Evolutionary conservation across 2,797 vertebrate species (phyloP), one percentile per base, ranked within the genome.

Genomic region (Furcifer pardalis): DNA sequence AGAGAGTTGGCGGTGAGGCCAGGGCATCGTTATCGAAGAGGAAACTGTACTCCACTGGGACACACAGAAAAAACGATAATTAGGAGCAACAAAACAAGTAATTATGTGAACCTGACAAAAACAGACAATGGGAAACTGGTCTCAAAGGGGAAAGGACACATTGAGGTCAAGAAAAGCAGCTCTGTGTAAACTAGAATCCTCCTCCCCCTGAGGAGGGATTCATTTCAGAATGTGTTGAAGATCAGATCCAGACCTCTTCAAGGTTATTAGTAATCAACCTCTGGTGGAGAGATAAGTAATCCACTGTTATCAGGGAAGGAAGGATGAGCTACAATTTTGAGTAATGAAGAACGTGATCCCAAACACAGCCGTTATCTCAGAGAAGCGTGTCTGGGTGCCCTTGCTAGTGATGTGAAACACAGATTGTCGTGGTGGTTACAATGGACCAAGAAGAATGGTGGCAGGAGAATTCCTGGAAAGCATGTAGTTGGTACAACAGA

Each of bases 1-100:
- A 84, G 91, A 85, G 30, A 12, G 5, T 66, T 83, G 2, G 27
- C 0, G 21, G 44, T 21, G 10, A 32, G 72, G 37, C 4, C 52
- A 52, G 40, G 17, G n/a, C 27, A 8, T 44, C 15, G 69, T 40
- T 13, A 15, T 52, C 25, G 23, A 60, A 72, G 65, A 85, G 44
- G 60, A 89, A 88, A 77, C 30, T 85, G 84, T 90, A 52, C 42
- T 60, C 27, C 68, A 0, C 5, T 65, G 7, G 37, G 83, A 89
- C 35, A 40, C 23, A 49, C 84, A 40, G 52, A 4, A 23, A 4
- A 23, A 49, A 1, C 56, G 81, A 75, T 13, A 27, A 82, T 82
- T 83, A 71, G 12, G 23, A 77, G 84, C 82, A 84, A 65, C 25
- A 78, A 74, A 21, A 44, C 1, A 68, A 44, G 35, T 0, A 0